Conservation (phyloP, 2,113 vertebrate genomes). For the Procapra przewalskii region DNA sequence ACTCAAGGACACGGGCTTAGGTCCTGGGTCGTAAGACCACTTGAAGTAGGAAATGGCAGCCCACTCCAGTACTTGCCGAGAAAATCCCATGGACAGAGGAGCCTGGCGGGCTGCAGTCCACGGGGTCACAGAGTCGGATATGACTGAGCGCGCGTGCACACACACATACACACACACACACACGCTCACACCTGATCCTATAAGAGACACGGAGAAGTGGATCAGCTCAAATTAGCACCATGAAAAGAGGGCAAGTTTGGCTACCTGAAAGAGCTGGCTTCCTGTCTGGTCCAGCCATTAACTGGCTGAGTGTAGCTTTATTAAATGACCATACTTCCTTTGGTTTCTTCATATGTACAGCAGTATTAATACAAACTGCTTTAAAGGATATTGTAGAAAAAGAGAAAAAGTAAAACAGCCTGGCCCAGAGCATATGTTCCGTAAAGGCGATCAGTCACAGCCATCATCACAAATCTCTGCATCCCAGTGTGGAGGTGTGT, state of each 20-base stretch:
- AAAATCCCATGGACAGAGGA: not conserved
- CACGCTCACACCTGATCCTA: too few species aligned
- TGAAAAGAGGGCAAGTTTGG: not conserved
- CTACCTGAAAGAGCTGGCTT: not conserved
- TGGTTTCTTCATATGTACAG: not conserved
- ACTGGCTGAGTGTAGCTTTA: not conserved
- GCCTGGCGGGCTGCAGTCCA: not conserved
- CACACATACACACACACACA: accelerated
- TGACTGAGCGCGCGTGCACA: not conserved
- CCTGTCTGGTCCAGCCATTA: not conserved
- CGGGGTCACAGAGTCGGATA: accelerated
- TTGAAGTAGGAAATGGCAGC: not conserved
- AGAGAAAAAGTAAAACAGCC: not conserved
- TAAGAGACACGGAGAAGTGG: not conserved
- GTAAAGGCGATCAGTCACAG: accelerated
- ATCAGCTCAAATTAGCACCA: accelerated
- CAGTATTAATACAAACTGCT: not conserved
- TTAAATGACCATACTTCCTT: not conserved
- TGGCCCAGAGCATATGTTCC: accelerated
- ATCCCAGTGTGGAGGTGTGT: accelerated
- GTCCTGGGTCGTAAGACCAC: not conserved
- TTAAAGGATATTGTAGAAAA: not conserved
- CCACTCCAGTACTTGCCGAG: not conserved
- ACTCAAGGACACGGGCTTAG: not conserved
- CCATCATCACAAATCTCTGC: too few species aligned